phyloP scores from a whole-genome alignment of 2,888 invertebrate genomes.

The Lycia hirtaria region DNA sequence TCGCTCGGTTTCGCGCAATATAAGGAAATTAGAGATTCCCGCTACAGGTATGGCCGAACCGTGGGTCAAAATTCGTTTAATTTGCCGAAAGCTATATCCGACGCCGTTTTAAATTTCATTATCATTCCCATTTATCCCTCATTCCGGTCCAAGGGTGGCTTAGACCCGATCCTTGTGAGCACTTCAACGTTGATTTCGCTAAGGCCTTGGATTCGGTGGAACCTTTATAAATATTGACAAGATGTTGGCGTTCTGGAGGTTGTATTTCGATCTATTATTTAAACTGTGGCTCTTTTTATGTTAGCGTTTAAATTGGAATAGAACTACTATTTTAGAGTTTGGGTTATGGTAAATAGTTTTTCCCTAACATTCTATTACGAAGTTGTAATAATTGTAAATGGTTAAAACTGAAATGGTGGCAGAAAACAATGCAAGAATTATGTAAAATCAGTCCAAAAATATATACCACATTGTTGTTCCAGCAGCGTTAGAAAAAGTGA shows the following conservation, averaged over 20 bases:
- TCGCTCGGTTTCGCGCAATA: neutral
- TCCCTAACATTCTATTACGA: too few relatives aligned
- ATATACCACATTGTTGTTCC: too few relatives aligned
- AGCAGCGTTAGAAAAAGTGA: too few relatives aligned
- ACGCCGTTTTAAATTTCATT: conserved; percentile 49
- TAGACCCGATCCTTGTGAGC: conserved; percentile 29
- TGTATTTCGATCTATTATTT: neutral
- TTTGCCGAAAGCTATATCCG: conserved; percentile 35
- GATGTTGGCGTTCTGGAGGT: neutral
- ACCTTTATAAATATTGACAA: conserved; percentile 12
- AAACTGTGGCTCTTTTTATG: too few relatives aligned
- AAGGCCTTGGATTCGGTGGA: neutral
- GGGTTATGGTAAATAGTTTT: neutral
- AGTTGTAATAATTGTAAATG: too few relatives aligned
- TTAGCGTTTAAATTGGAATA: too few relatives aligned
- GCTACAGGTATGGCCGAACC: conserved; percentile 32
- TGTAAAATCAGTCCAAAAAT: too few relatives aligned
- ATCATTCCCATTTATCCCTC: conserved; percentile 39
- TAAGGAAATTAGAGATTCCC: neutral
- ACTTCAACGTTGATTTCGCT: conserved; percentile 15
- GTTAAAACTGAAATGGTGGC: too few relatives aligned
- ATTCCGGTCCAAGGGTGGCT: conserved; percentile 38
- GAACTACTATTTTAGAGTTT: neutral
- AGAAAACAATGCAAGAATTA: too few relatives aligned
- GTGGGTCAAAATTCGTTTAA: conserved; percentile 41